Percentiles rank a stretch among this genome's conserved stretches.
These are phyloP conservation scores for Spilogale gracilis DNA, from an alignment of 2,113 vertebrate genomes.

Conservation along the genomic window DNA sequence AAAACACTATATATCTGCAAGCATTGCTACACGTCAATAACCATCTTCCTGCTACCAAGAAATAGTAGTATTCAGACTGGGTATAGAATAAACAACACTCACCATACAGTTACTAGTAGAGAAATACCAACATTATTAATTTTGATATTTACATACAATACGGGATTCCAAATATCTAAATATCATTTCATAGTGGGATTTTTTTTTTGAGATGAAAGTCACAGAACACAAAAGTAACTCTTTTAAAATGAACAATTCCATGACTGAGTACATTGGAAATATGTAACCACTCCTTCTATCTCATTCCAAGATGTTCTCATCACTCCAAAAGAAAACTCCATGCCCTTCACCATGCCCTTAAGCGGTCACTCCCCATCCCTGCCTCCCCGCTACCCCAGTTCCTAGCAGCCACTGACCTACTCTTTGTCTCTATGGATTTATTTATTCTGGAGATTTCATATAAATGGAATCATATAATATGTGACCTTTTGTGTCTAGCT, in stretches of 20 bases:
- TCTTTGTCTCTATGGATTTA: neutral
- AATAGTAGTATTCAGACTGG: neutral
- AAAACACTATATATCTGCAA: neutral
- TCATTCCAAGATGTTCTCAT: neutral
- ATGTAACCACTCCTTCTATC: neutral
- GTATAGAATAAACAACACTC: neutral
- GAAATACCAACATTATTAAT: neutral
- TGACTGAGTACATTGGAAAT: neutral
- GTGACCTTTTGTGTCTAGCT: conserved; percentile 35
- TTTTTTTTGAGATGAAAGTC: neutral
- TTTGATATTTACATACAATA: neutral
- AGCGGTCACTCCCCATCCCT: neutral
- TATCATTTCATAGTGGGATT: neutral
- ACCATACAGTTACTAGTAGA: neutral
- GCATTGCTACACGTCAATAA: neutral
- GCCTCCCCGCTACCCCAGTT: neutral
- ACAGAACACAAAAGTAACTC: neutral
- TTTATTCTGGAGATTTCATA: neutral
- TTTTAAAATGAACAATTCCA: conserved; percentile 1
- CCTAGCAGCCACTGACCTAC: neutral
- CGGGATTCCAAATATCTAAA: conserved; percentile 6
- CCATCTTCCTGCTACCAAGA: neutral
- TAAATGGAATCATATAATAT: neutral
- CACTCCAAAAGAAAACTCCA: neutral
- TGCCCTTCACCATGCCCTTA: fast-evolving